Percentiles rank a stretch among this genome's conserved stretches.
phyloP scores from a whole-genome alignment of 1,140 invertebrate species.

The Heliconius hewitsoni region DNA sequence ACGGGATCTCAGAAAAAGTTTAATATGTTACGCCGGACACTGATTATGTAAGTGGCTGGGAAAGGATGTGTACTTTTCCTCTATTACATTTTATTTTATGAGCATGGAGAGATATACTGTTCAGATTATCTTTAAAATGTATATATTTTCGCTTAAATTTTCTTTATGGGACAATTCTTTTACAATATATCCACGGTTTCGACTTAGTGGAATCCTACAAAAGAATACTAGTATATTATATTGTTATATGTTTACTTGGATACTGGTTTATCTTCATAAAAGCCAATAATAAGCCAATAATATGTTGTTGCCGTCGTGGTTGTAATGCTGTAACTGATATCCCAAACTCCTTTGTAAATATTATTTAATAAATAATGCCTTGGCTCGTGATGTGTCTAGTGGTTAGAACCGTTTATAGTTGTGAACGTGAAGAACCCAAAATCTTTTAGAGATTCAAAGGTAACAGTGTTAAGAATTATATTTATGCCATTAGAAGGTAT shows the following conservation, averaged over 20 bases:
- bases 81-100: conserved; percentile 41
- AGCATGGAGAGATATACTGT: conserved; percentile 31
- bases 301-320: neutral
- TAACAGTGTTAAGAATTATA: too few species aligned
- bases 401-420: too few species aligned
- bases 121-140: conserved; percentile 29
- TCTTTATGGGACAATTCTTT: conserved; percentile 4
- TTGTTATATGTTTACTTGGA: neutral
- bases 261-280: neutral
- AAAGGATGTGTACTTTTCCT: conserved; percentile 40
- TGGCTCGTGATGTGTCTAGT: too few species aligned
- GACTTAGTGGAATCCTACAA: conserved; percentile 1
- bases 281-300: neutral
- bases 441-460: too few species aligned
- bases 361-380: too few species aligned
- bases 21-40: conserved; percentile 71
- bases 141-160: conserved; percentile 23
- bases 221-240: neutral
- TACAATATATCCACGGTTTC: conserved; percentile 4
- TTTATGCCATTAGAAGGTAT: too few species aligned
- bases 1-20: conserved; percentile 68
- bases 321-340: too few species aligned
- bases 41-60: conserved; percentile 58
- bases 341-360: too few species aligned
- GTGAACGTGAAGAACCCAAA: too few species aligned